A percentile compares a stretch with the other conserved stretches of the same genome.
Conservation (phyloP, 2,888 invertebrate species). For the Dicyrtoma fusca region DNA sequence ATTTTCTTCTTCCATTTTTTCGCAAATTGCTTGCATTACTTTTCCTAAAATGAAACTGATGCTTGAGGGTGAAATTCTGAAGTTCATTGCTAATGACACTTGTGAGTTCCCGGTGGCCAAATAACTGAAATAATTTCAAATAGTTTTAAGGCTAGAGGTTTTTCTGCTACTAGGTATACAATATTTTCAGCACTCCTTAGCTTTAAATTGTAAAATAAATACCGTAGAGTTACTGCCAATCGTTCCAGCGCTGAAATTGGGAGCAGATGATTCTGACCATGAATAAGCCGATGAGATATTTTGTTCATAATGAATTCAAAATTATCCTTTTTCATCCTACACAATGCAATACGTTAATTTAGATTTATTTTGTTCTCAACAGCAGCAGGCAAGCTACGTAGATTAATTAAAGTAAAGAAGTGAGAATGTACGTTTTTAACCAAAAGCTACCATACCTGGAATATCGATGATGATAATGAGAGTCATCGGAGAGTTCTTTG, state of each 20-base stretch:
- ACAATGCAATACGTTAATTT: no score
- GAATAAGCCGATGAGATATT: background rate
- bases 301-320: slow-evolving; percentile 8
- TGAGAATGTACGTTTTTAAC: no score
- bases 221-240: slow-evolving; percentile 7
- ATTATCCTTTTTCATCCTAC: slow-evolving; percentile 32
- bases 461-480: no score
- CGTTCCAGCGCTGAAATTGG: slow-evolving; percentile 4
- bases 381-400: no score
- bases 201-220: background rate
- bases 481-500: no score
- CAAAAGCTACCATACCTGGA: no score
- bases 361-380: no score
- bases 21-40: slow-evolving; percentile 13
- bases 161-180: no score
- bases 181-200: no score
- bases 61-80: slow-evolving; percentile 20
- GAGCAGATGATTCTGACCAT: background rate
- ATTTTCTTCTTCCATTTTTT: background rate
- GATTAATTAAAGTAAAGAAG: no score
- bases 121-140: no score
- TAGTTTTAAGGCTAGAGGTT: no score
- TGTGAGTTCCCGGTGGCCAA: slow-evolving; percentile 21
- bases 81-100: slow-evolving; percentile 11
- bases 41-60: slow-evolving; percentile 27